Percentiles rank a stretch among this genome's conserved stretches.
Conservation (phyloP, 2,113 vertebrate genomes). For the Myrmecobius fasciatus region DNA sequence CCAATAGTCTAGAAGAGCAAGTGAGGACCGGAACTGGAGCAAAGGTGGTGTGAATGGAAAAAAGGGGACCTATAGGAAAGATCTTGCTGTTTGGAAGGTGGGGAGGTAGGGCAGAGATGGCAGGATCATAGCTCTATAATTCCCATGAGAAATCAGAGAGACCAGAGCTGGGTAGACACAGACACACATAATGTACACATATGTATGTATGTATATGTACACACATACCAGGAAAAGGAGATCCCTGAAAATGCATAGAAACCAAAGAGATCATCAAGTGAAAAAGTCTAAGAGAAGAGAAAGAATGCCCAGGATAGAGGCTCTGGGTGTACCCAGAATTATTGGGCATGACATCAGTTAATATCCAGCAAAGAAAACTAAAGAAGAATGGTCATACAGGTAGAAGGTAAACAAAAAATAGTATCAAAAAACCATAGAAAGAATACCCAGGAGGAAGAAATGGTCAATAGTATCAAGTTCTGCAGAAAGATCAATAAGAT, state of each 20-base stretch:
- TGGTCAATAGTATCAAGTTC: not conserved
- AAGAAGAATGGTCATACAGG: not conserved
- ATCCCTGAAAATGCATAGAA: not conserved
- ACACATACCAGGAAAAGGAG: not conserved
- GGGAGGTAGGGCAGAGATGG: too few relatives aligned
- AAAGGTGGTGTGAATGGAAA: not conserved
- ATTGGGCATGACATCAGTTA: not conserved
- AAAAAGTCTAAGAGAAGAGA: not conserved
- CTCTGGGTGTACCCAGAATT: not conserved
- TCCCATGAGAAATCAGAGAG: not conserved
- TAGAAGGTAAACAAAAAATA: not conserved
- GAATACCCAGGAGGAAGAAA: not conserved
- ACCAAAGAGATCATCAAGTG: not conserved
- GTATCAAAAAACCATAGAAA: not conserved
- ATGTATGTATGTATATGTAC: not conserved
- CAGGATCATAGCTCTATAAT: not conserved
- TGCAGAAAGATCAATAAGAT: not conserved
- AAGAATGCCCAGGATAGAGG: not conserved
- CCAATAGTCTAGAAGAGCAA: not conserved
- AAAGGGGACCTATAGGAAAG: not conserved
- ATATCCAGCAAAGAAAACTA: not conserved
- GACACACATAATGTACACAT: too few relatives aligned
- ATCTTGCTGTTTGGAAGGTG: not conserved
- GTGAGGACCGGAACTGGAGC: not conserved
- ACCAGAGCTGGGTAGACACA: not conserved